Conservation (phyloP, 2,113 vertebrate genomes). For the Eretmochelys imbricata region DNA sequence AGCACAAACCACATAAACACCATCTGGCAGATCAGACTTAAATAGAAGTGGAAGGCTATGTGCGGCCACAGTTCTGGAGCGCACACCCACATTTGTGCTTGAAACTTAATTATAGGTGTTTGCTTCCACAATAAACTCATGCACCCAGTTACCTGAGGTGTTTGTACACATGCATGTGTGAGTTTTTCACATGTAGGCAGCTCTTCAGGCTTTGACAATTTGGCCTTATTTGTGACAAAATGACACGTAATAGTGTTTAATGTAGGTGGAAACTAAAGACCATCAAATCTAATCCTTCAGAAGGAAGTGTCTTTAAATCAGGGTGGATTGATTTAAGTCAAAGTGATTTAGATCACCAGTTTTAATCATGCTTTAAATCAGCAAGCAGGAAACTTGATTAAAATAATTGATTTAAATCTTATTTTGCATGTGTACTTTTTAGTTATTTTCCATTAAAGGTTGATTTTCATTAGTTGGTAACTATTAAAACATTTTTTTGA, state of each 20-base stretch:
- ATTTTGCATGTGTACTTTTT: background rate
- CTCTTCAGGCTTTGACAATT: background rate
- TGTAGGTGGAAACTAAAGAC: background rate
- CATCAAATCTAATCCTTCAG: slow-evolving; percentile 74
- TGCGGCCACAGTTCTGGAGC: background rate
- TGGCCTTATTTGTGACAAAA: background rate
- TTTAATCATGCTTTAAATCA: background rate
- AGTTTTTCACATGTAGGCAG: background rate
- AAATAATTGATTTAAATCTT: background rate
- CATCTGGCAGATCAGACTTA: background rate
- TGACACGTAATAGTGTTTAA: background rate
- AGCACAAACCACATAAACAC: background rate
- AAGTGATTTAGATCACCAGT: background rate
- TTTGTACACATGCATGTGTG: background rate
- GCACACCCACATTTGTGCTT: background rate
- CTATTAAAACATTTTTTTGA: background rate
- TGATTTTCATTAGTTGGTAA: background rate
- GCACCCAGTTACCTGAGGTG: accelerated
- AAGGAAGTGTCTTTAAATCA: background rate
- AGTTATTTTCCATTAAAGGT: background rate
- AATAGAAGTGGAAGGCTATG: background rate
- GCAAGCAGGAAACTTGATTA: background rate
- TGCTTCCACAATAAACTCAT: background rate
- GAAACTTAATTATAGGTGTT: background rate
- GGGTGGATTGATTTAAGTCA: background rate